Evolutionary conservation across 2,888 invertebrate genomes (phyloP).

Genomic region (Eristalis pertinax): DNA sequence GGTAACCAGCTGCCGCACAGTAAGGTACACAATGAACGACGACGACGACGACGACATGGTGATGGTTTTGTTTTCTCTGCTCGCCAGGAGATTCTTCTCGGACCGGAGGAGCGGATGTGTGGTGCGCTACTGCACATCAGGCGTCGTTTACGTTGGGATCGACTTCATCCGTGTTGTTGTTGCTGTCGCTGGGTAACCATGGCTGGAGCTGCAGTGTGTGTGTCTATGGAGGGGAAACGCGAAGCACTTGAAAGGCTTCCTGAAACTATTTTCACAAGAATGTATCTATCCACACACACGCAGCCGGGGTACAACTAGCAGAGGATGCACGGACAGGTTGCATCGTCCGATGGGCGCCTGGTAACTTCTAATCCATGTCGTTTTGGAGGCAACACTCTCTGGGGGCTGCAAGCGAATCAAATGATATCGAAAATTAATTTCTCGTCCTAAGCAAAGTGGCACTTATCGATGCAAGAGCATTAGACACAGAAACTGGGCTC

Average conservation of each 20-base stretch:
- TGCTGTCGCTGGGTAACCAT: constrained; percentile 38
- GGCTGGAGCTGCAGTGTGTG: not conserved
- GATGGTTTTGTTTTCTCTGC: constrained; percentile 42
- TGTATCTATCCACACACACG: not conserved
- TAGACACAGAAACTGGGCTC: constrained; percentile 54
- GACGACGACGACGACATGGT: constrained; percentile 31
- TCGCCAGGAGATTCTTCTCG: constrained; percentile 31
- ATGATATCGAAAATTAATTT: constrained; percentile 63
- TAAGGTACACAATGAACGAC: not conserved
- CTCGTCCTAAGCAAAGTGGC: constrained; percentile 56
- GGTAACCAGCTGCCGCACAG: constrained; percentile 45
- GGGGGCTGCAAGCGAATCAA: constrained; percentile 38
- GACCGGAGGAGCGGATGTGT: constrained; percentile 14
- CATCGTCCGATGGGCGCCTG: constrained; percentile 58
- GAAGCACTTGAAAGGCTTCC: constrained; percentile 64
- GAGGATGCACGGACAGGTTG: constrained; percentile 12
- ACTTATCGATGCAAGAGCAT: constrained; percentile 59
- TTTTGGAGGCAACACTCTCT: constrained; percentile 34
- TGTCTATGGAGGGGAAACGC: constrained; percentile 1
- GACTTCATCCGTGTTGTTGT: constrained; percentile 1
- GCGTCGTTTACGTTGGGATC: constrained; percentile 1
- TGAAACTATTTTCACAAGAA: constrained; percentile 65
- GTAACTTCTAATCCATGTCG: constrained; percentile 70
- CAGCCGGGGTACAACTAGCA: too few species aligned
- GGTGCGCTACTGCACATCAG: constrained; percentile 22